A percentile compares a stretch with the other conserved stretches of the same genome.
Conservation (phyloP, 2,888 invertebrate genomes). For the Onthophagus sagittarius region DNA sequence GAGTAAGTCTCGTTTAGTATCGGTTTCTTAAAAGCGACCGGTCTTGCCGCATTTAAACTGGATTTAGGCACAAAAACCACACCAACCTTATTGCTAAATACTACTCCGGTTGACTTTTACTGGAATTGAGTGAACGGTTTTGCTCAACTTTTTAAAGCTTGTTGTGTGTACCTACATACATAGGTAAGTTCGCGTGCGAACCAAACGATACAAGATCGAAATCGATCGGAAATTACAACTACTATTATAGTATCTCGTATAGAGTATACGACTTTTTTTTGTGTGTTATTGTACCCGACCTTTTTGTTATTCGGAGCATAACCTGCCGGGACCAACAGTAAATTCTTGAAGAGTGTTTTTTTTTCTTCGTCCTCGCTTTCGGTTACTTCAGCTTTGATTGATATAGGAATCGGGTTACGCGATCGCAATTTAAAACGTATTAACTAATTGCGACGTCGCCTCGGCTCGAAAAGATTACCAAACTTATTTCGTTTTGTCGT, state of each 20-base stretch:
- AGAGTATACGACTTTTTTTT: not conserved
- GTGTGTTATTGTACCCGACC: not conserved
- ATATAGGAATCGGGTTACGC: not conserved
- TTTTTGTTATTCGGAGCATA: slow-evolving; percentile 9
- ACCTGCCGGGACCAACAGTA: not conserved
- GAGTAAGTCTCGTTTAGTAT: not conserved
- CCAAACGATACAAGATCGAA: not conserved
- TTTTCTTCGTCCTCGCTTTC: not conserved
- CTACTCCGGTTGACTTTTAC: not conserved
- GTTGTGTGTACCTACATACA: too few species aligned
- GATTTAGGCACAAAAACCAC: not conserved
- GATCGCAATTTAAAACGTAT: not conserved
- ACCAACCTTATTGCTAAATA: not conserved
- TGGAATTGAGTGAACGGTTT: not conserved
- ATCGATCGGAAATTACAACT: not conserved
- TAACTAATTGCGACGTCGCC: not conserved
- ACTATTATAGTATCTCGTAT: too few species aligned
- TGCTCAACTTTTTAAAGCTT: not conserved
- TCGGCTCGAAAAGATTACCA: not conserved
- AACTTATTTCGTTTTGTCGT: not conserved
- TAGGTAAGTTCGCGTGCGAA: not conserved
- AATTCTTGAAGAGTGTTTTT: not conserved
- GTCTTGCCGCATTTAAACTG: not conserved
- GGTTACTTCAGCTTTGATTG: not conserved
- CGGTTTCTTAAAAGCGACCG: not conserved